Evolutionary conservation across 2,888 invertebrate species (phyloP).

Genomic region (Heliconius hortense): DNA sequence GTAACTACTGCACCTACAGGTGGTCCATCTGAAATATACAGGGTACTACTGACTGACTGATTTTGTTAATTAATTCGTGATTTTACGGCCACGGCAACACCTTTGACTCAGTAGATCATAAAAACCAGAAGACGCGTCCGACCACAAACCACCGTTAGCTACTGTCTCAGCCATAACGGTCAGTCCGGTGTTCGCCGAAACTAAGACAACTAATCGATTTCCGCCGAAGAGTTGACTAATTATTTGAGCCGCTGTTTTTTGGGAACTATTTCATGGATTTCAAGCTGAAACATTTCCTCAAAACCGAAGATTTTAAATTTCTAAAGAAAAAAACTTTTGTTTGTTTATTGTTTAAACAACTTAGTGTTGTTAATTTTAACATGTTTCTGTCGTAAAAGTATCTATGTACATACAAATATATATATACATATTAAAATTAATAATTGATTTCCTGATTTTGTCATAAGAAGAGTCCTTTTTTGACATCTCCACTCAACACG

Average conservation of each 20-base stretch:
- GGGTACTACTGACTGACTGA: background rate
- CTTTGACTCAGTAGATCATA: background rate
- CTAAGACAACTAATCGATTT: conserved; percentile 11
- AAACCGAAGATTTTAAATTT: background rate
- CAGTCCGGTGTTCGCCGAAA: background rate
- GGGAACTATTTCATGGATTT: conserved; percentile 1
- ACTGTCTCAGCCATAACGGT: conserved; percentile 5
- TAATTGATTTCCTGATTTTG: background rate
- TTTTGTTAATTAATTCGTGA: background rate
- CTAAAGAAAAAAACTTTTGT: background rate
- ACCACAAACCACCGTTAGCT: conserved; percentile 10
- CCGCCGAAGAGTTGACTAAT: background rate
- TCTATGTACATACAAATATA: background rate
- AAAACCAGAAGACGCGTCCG: background rate
- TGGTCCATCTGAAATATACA: background rate
- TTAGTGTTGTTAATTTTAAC: background rate
- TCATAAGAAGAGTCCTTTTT: background rate
- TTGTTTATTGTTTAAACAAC: background rate
- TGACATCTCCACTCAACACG: background rate
- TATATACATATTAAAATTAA: background rate
- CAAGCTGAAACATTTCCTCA: background rate
- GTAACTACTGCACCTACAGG: background rate
- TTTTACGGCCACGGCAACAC: background rate
- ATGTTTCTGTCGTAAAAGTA: background rate
- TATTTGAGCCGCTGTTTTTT: background rate